Base-by-base conservation (phyloP, 2,797 vertebrate species). In the Myotis myotis region DNA sequence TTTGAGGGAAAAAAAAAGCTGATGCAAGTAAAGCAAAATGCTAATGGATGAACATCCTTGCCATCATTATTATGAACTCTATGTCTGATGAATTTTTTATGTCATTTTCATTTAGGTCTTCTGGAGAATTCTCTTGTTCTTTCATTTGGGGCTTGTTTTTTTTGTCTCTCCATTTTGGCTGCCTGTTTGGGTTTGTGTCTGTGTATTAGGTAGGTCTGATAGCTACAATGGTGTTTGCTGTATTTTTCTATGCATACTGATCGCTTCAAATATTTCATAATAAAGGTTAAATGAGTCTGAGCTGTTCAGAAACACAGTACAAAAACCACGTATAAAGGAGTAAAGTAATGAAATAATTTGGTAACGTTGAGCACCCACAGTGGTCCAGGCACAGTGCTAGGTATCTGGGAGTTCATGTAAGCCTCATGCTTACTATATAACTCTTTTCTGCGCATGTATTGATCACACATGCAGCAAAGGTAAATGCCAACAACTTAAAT, bases 221-320 rank as follows among this genome's bases (percentile, higher is more conserved):
- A 51, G 33, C n/a, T 66, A 17, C n/a, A 53, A n/a, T 47, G 30
- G 8, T 64, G 55, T 57, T 85, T 87, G 47, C 53, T 87, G 2
- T 68, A 8, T 57, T 86, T 96, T 96, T 78, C 30, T 68, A 30
- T 91, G 89, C 68, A 68, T 76, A 28, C 47, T n/a, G 68, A 70
- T 78, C 71, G 60, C 22, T 92, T 96, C 53, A 72, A 72, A 83
- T 94, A 89, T 60, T 89, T 92, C 8, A 86, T 64, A 41, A 41
- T 66, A 75, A 81, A 91, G 79, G 62, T 60, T 93, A 66, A 82
- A 2, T 57, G 66, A 71, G 22, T 72, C 41, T 84, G 79, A 81
- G 81, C 33, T 82, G 36, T 84, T 90, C 55, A 80, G 79, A 89
- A 76, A 47, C 38, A 81, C 62, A 51, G 49, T 76, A 76, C 12